A percentile compares a stretch with the other conserved stretches of the same genome.
phyloP scores from a whole-genome alignment of 2,888 invertebrate genomes.

The Keiferia lycopersicella region DNA sequence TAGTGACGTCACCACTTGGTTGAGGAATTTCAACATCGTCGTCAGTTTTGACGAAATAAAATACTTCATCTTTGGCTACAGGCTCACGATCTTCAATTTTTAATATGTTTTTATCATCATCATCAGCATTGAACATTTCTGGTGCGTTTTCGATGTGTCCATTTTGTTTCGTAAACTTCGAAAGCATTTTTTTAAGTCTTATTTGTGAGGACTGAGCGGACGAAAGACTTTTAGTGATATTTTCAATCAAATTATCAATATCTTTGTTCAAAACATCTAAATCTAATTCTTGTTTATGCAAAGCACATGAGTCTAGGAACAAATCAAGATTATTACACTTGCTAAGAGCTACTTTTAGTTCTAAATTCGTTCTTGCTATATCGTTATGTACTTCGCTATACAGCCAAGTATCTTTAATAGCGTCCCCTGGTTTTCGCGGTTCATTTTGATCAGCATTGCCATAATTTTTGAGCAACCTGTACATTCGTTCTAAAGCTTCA shows the following conservation, averaged over 20 bases:
- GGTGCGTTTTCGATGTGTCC: constrained; percentile 37
- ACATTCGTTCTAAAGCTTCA: constrained; percentile 66
- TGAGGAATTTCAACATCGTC: constrained; percentile 50
- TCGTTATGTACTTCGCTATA: constrained; percentile 73
- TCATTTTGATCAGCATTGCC: constrained; percentile 48
- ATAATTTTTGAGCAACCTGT: constrained; percentile 66
- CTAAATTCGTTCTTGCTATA: constrained; percentile 60
- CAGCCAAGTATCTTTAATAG: constrained; percentile 61
- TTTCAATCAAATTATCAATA: constrained; percentile 65
- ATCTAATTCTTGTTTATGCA: constrained; percentile 64
- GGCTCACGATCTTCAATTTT: constrained; percentile 64
- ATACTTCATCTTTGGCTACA: constrained; percentile 71
- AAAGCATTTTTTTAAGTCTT: constrained; percentile 63
- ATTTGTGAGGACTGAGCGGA: constrained; percentile 65
- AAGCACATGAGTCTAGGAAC: constrained; percentile 69
- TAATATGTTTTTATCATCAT: constrained; percentile 42
- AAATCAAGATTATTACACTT: constrained; percentile 67
- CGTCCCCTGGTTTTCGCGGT: constrained; percentile 54
- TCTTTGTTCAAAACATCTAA: constrained; percentile 61
- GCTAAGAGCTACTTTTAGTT: constrained; percentile 62
- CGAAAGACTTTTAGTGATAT: constrained; percentile 58
- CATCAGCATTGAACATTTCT: constrained; percentile 42
- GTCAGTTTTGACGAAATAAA: constrained; percentile 70
- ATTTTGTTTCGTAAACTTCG: constrained; percentile 45
- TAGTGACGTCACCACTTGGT: constrained; percentile 55